A percentile compares a stretch with the other conserved stretches of the same genome.
phyloP scores from a whole-genome alignment of 2,888 invertebrate genomes.

The Tridacna crocea region DNA sequence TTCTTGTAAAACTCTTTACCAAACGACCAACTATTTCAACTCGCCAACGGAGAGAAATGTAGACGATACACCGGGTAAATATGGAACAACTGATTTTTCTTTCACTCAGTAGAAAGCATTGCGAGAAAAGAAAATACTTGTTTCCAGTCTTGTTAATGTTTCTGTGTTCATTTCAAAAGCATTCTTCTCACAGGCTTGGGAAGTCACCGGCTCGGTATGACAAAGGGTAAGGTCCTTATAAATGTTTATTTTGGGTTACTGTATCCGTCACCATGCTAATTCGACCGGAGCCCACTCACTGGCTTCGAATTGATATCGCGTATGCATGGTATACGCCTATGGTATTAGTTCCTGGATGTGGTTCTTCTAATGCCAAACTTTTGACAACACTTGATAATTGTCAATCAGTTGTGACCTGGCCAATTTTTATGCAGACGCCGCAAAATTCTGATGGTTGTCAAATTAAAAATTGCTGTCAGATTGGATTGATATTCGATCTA shows the following conservation, averaged over 20 bases:
- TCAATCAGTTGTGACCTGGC: constrained; percentile 20
- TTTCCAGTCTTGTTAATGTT: too few species aligned
- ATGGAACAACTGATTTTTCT: too few species aligned
- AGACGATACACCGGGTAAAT: too few species aligned
- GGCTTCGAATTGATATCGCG: constrained; percentile 28
- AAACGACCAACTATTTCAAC: too few species aligned
- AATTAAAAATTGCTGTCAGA: background rate
- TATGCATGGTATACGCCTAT: constrained; percentile 23
- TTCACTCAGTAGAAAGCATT: too few species aligned
- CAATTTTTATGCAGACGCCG: background rate
- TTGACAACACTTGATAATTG: constrained; percentile 29
- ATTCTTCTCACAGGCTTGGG: too few species aligned
- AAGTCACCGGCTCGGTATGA: too few species aligned
- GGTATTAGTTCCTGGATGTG: constrained; percentile 5
- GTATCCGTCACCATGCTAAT: constrained; percentile 25
- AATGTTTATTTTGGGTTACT: constrained; percentile 52
- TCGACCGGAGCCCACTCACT: constrained; percentile 34
- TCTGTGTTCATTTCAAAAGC: too few species aligned
- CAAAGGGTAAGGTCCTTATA: constrained; percentile 7
- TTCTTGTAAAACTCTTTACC: background rate
- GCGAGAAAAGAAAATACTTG: too few species aligned
- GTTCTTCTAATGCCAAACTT: constrained; percentile 7
- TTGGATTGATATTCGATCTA: too few species aligned
- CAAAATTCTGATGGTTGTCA: background rate
- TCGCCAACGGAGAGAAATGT: too few species aligned